phyloP scores from a whole-genome alignment of 1,140 invertebrate species.

The Heterodera carotae region DNA sequence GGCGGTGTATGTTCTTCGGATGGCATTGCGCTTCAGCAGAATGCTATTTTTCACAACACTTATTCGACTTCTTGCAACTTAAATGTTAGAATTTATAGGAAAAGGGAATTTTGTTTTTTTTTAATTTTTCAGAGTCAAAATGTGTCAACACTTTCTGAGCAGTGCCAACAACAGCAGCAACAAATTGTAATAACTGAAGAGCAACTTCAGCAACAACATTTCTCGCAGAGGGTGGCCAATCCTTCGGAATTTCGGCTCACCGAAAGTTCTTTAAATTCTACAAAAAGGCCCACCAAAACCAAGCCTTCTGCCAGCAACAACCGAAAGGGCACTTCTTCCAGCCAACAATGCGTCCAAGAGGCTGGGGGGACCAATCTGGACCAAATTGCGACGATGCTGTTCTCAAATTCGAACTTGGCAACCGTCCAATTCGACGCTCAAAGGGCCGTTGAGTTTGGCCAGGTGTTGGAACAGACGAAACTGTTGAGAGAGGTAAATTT shows the following conservation, averaged over 20 bases:
- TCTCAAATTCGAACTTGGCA: neutral
- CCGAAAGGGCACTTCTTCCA: neutral
- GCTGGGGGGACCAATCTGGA: neutral
- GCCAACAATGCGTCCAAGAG: neutral
- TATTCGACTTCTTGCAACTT: neutral
- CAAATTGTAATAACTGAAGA: neutral
- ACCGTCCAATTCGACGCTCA: constrained; percentile 7
- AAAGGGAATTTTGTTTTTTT: neutral
- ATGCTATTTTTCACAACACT: neutral
- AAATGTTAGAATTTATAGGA: neutral
- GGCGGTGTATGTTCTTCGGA: neutral
- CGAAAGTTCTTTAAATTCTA: neutral
- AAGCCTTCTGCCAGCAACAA: neutral
- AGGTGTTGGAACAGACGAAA: neutral
- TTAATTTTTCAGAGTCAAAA: neutral
- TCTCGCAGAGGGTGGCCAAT: neutral
- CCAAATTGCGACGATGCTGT: constrained; percentile 2
- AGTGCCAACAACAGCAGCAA: neutral
- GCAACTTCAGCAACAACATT: neutral
- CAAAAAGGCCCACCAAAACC: neutral
- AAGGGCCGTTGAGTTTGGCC: neutral
- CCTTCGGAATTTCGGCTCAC: neutral
- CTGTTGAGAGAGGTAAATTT: constrained; percentile 3
- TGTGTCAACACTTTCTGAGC: neutral
- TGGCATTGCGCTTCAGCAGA: neutral